Conservation (phyloP, 2,797 vertebrate species). For the Gephyroberyx darwinii region DNA sequence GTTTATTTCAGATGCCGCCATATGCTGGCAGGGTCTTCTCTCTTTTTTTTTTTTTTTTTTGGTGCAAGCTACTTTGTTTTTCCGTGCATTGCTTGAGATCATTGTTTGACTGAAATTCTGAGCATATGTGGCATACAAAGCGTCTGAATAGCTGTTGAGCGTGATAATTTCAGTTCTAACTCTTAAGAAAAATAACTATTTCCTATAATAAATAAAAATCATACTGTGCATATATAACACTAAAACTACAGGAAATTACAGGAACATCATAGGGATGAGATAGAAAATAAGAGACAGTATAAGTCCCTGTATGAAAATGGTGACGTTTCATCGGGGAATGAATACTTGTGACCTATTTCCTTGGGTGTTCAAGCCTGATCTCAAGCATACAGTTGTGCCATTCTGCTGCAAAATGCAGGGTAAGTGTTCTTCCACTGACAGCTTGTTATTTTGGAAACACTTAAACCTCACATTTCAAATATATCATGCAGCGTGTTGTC, state of each 20-base stretch:
- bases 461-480: slow-evolving; percentile 32
- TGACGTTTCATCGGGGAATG: neutral
- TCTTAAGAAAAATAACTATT: slow-evolving; percentile 15
- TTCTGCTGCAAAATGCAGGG: neutral
- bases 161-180: slow-evolving; percentile 32
- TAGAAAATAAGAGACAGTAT: neutral
- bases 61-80: neutral
- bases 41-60: neutral
- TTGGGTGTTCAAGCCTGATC: slow-evolving; percentile 13
- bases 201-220: neutral
- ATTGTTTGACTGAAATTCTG: slow-evolving; percentile 56
- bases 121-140: slow-evolving; percentile 38
- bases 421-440: slow-evolving; percentile 1
- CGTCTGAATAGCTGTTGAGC: slow-evolving; percentile 50
- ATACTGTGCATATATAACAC: neutral
- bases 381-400: neutral
- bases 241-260: neutral
- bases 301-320: neutral
- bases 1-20: slow-evolving; percentile 61
- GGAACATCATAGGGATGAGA: neutral
- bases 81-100: slow-evolving; percentile 32
- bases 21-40: slow-evolving; percentile 46
- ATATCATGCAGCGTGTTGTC: slow-evolving; percentile 14
- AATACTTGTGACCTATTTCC: neutral
- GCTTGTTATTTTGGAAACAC: slow-evolving; percentile 27